Conservation (phyloP, 1,140 invertebrate species). For the Drosophila nebulosa region DNA sequence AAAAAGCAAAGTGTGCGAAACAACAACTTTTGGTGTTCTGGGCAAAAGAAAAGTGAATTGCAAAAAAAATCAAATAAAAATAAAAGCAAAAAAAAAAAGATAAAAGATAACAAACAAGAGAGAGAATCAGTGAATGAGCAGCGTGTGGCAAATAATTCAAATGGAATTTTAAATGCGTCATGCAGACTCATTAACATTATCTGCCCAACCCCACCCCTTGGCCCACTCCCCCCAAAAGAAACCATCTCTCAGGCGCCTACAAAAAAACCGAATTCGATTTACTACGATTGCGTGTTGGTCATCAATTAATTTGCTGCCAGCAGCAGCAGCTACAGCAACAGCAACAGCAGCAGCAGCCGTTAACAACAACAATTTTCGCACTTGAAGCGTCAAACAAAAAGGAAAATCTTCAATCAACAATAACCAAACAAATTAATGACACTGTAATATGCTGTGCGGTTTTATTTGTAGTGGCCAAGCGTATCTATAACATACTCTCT, state of each 20-base stretch:
- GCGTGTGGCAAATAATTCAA: constrained; percentile 42
- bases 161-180: constrained; percentile 63
- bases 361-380: constrained; percentile 45
- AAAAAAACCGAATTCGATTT: not conserved
- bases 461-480: constrained; percentile 46
- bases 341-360: not conserved
- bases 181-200: constrained; percentile 53
- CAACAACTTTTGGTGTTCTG: constrained; percentile 9
- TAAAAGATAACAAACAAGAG: constrained; percentile 22
- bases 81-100: not conserved
- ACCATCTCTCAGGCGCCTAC: too few relatives aligned
- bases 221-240: not conserved
- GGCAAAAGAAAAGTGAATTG: constrained; percentile 56
- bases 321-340: constrained; percentile 13
- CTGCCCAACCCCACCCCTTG: not conserved
- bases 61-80: constrained; percentile 28
- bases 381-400: constrained; percentile 50
- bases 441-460: constrained; percentile 60
- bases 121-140: not conserved
- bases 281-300: constrained; percentile 46
- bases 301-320: constrained; percentile 64
- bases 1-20: constrained; percentile 35
- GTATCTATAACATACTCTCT: not conserved
- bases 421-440: constrained; percentile 53
- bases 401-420: constrained; percentile 3